These are phyloP conservation scores for Arizona elegans DNA, from an alignment of 2,113 vertebrate species.

Conservation along the genomic window DNA sequence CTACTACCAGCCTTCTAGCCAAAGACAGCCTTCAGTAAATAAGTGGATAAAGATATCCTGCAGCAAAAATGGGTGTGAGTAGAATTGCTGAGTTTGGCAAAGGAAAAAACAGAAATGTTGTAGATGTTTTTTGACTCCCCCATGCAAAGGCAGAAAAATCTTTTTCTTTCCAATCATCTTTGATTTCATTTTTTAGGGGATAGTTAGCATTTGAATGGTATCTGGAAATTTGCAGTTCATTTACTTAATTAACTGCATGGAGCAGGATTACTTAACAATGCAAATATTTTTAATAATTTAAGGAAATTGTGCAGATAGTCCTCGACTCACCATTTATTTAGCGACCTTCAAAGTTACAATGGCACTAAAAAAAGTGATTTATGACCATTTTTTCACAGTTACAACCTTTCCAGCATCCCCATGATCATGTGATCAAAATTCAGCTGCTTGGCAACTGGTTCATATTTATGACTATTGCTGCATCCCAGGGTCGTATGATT, in stretches of 20 bases:
- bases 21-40: neutral
- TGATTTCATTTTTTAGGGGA: neutral
- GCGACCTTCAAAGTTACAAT: neutral
- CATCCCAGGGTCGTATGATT: too few species aligned
- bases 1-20: neutral
- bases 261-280: neutral
- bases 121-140: neutral
- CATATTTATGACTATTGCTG: too few species aligned
- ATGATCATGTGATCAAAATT: neutral
- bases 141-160: neutral
- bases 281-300: constrained; percentile 15
- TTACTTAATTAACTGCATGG: neutral
- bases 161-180: neutral
- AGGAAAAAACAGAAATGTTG: neutral
- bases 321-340: neutral
- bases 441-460: neutral
- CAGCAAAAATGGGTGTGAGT: neutral
- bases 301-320: neutral
- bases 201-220: neutral
- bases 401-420: neutral
- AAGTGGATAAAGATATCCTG: neutral
- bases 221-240: neutral
- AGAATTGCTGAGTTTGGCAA: neutral
- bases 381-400: neutral
- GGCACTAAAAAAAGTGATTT: neutral